A percentile compares a stretch with the other conserved stretches of the same genome.
These are phyloP conservation scores for Pogonophryne albipinna DNA, from an alignment of 2,797 vertebrate species.

Conservation along the genomic window DNA sequence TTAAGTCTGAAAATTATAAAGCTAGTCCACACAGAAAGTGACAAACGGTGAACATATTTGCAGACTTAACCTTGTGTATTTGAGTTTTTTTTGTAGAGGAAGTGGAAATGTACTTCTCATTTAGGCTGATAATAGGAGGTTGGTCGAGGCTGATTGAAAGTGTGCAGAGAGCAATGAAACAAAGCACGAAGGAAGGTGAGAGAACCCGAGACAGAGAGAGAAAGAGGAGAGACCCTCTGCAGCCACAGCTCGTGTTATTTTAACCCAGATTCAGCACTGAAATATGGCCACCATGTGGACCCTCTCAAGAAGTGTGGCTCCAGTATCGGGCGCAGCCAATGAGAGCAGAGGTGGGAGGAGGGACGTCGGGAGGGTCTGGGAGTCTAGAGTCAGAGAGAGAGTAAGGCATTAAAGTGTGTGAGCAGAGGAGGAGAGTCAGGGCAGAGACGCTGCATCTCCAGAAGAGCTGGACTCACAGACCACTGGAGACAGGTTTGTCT, in stretches of 20 bases:
- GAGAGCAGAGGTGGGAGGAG: constrained; percentile 50
- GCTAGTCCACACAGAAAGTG: background rate
- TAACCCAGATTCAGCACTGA: constrained; percentile 81
- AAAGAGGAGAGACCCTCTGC: constrained; percentile 40
- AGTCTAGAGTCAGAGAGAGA: constrained; percentile 40
- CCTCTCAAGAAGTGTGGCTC: constrained; percentile 71
- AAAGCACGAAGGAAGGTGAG: constrained; percentile 55
- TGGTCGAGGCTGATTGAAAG: constrained; percentile 47
- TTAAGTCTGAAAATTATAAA: background rate
- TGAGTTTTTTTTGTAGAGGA: background rate
- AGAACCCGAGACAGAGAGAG: constrained; percentile 48
- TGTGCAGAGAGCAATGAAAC: constrained; percentile 46
- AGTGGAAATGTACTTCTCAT: constrained; percentile 29
- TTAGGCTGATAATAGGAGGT: constrained; percentile 40
- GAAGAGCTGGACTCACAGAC: constrained; percentile 61
- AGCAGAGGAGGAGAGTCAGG: constrained; percentile 56
- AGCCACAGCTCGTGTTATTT: constrained; percentile 74
- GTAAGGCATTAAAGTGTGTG: constrained; percentile 40
- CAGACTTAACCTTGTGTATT: background rate
- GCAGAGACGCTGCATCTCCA: constrained; percentile 66
- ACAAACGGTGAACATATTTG: background rate
- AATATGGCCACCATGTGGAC: constrained; percentile 83
- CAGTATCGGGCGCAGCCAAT: constrained; percentile 64
- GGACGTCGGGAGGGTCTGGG: constrained; percentile 54
- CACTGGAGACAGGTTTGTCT: constrained; percentile 72